Percentiles rank a stretch among this genome's conserved stretches.
Conservation (phyloP, 1,140 invertebrate species). For the Alviniconcha marisindica region DNA sequence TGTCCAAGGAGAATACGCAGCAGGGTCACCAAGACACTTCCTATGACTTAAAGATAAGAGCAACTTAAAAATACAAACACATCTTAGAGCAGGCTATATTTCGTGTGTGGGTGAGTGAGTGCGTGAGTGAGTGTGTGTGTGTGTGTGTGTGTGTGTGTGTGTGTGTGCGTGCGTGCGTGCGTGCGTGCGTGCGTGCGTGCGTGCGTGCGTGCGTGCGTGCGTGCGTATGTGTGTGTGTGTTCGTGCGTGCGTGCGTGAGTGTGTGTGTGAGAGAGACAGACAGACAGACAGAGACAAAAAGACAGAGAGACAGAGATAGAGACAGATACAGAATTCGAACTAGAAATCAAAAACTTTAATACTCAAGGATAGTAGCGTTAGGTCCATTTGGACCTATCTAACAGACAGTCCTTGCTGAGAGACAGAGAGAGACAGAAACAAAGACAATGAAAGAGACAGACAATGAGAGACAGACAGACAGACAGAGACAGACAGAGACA, state of each 20-base stretch:
- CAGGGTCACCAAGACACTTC: too few relatives aligned
- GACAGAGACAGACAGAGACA: slow-evolving; percentile 27
- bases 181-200: background rate
- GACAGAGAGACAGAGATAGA: slow-evolving; percentile 34
- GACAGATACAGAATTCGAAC: background rate
- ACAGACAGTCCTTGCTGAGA: too few relatives aligned
- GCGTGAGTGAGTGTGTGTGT: background rate
- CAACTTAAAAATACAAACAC: too few relatives aligned
- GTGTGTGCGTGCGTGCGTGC: background rate
- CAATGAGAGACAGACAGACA: slow-evolving; percentile 17
- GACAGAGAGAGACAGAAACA: background rate
- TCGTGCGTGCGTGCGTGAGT: slow-evolving; percentile 24
- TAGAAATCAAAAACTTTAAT: too few relatives aligned
- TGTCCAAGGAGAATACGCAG: too few relatives aligned
- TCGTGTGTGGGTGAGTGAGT: background rate
- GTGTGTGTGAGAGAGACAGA: slow-evolving; percentile 24
- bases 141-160: background rate
- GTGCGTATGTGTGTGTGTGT: slow-evolving; percentile 18
- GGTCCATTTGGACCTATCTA: too few relatives aligned
- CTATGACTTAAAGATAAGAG: too few relatives aligned
- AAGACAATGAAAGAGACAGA: slow-evolving; percentile 7
- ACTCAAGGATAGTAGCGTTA: too few relatives aligned
- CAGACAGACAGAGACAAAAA: slow-evolving; percentile 39
- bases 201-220: slow-evolving; percentile 5
- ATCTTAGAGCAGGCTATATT: too few relatives aligned